Evolutionary conservation across 2,888 invertebrate species (phyloP).

Genomic region (Timema cristinae): DNA sequence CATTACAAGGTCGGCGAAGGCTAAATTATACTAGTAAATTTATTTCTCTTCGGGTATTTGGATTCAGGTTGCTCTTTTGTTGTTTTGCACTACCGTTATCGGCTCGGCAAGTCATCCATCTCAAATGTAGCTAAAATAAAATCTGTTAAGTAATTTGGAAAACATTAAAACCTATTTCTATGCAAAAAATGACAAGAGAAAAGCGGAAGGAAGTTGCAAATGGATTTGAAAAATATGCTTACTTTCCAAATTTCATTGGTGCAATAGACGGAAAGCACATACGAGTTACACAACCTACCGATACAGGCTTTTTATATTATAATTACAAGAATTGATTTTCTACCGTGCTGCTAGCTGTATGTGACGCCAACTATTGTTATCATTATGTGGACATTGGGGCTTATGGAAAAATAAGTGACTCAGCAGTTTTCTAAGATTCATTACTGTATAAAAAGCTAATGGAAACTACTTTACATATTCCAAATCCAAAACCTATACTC

Average conservation of each 20-base stretch:
- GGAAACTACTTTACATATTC: not conserved
- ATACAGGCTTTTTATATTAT: not conserved
- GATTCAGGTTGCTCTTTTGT: not conserved
- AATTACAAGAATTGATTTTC: not conserved
- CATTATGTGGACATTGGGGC: not conserved
- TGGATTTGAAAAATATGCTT: not conserved
- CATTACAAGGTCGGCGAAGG: too few species aligned
- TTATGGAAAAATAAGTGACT: not conserved
- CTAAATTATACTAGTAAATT: not conserved
- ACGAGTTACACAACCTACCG: not conserved
- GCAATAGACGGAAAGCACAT: not conserved
- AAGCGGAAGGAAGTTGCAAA: not conserved
- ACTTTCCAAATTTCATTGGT: not conserved
- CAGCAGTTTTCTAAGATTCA: not conserved
- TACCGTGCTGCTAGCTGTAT: constrained; percentile 1
- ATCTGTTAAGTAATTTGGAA: not conserved
- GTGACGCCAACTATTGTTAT: constrained; percentile 3
- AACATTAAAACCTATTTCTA: too few species aligned
- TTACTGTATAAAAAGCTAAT: not conserved
- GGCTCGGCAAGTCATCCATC: not conserved
- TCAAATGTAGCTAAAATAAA: not conserved
- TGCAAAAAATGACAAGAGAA: too few species aligned
- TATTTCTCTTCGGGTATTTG: not conserved
- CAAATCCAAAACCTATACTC: not conserved
- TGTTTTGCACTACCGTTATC: not conserved